Conservation (phyloP, 2,797 vertebrate species). For the Characodon lateralis region DNA sequence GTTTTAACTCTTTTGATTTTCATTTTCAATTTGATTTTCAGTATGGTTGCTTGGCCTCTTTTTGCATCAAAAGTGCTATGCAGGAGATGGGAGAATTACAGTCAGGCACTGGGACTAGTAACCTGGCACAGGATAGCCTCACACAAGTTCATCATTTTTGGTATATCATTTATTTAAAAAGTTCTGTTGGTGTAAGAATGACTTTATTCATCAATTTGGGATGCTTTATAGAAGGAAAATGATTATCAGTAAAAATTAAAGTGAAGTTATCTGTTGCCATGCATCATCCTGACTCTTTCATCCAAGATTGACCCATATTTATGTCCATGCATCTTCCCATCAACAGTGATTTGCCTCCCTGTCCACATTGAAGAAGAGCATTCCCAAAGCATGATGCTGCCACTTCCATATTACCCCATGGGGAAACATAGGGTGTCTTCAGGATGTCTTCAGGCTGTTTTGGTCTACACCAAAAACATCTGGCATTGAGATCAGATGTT, state of each 20-base stretch:
- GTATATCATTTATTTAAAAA: neutral
- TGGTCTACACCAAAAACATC: no score
- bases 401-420: no score
- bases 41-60: neutral
- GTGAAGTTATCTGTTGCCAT: neutral
- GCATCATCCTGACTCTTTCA: neutral
- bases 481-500: no score
- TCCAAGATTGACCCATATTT: neutral
- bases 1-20: constrained; percentile 1
- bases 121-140: neutral
- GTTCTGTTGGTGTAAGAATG: neutral
- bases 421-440: no score
- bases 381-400: neutral
- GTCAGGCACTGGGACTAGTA: neutral
- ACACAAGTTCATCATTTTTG: neutral
- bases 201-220: neutral
- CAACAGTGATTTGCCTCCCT: neutral
- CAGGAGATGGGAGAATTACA: neutral
- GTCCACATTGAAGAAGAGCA: neutral
- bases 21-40: neutral
- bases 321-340: neutral
- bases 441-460: no score
- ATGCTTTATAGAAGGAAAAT: neutral
- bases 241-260: neutral
- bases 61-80: neutral